Conservation (phyloP, 2,113 vertebrate species). For the Dicentrarchus labrax region DNA sequence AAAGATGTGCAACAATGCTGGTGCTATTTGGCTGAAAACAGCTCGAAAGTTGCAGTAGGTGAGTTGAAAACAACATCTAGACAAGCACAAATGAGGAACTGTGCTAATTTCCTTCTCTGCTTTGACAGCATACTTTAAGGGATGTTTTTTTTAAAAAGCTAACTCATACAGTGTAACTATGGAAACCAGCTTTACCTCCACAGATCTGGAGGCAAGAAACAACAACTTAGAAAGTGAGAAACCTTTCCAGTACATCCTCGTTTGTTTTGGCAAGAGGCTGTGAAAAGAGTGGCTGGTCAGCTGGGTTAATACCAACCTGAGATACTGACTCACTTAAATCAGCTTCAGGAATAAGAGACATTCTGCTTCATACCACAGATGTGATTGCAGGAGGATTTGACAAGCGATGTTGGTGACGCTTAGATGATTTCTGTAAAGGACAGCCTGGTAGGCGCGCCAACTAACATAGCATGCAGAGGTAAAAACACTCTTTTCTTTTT, state of each 20-base stretch:
- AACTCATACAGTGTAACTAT: slow-evolving; percentile 12
- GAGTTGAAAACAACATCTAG: neutral
- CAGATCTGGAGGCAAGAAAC: neutral
- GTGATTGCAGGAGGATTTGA: slow-evolving; percentile 21
- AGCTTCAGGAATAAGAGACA: neutral
- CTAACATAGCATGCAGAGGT: neutral
- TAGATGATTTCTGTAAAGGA: slow-evolving; percentile 12
- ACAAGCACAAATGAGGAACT: slow-evolving; percentile 30
- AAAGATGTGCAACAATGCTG: neutral
- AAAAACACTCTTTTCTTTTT: slow-evolving; percentile 1
- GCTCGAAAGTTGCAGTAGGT: neutral
- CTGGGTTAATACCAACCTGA: slow-evolving; percentile 31
- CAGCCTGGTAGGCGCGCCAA: neutral
- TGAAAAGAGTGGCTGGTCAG: neutral
- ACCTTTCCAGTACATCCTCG: neutral
- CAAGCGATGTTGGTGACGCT: neutral
- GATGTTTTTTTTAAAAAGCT: slow-evolving; percentile 12
- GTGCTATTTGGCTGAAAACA: neutral
- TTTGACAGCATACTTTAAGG: neutral
- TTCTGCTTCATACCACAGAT: slow-evolving; percentile 28
- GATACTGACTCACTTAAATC: slow-evolving; percentile 26
- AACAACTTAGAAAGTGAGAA: neutral
- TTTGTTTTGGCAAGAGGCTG: slow-evolving; percentile 17
- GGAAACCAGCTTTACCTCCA: slow-evolving; percentile 33
- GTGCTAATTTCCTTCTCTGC: neutral